These are phyloP conservation scores for Morpho achilles DNA, from an alignment of 2,888 invertebrate genomes.

Conservation along the genomic window DNA sequence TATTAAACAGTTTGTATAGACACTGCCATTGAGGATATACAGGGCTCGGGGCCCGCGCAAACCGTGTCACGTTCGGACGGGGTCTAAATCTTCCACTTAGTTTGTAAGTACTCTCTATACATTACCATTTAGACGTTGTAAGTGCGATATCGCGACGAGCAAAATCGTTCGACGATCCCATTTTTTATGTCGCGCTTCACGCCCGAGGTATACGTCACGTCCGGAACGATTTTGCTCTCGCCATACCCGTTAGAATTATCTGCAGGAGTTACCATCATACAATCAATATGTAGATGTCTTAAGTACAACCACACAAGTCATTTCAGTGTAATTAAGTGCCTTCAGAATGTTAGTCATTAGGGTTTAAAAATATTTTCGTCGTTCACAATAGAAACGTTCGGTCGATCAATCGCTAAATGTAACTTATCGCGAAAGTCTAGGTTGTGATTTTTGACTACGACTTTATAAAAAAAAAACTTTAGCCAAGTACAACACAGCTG, in stretches of 20 bases:
- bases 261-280: slow-evolving; percentile 75
- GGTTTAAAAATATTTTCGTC: slow-evolving; percentile 50
- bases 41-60: slow-evolving; percentile 37
- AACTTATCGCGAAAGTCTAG: slow-evolving; percentile 51
- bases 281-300: slow-evolving; percentile 71
- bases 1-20: slow-evolving; percentile 42
- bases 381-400: slow-evolving; percentile 33
- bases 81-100: slow-evolving; percentile 70
- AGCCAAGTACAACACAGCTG: slow-evolving; percentile 35
- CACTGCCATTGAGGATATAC: slow-evolving; percentile 54
- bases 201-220: slow-evolving; percentile 20
- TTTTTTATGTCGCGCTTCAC: slow-evolving; percentile 8
- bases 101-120: slow-evolving; percentile 67
- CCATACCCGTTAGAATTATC: slow-evolving; percentile 55
- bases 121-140: slow-evolving; percentile 75
- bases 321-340: slow-evolving; percentile 76
- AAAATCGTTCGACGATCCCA: slow-evolving; percentile 21
- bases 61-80: slow-evolving; percentile 44
- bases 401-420: slow-evolving; percentile 32
- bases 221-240: slow-evolving; percentile 48
- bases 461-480: slow-evolving; percentile 6
- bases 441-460: slow-evolving; percentile 50
- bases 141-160: slow-evolving; percentile 45
- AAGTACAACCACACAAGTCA: slow-evolving; percentile 72
- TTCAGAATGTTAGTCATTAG: slow-evolving; percentile 76